Evolutionary conservation across 2,113 vertebrate species (phyloP).

Genomic region (Bufo gargarizans): DNA sequence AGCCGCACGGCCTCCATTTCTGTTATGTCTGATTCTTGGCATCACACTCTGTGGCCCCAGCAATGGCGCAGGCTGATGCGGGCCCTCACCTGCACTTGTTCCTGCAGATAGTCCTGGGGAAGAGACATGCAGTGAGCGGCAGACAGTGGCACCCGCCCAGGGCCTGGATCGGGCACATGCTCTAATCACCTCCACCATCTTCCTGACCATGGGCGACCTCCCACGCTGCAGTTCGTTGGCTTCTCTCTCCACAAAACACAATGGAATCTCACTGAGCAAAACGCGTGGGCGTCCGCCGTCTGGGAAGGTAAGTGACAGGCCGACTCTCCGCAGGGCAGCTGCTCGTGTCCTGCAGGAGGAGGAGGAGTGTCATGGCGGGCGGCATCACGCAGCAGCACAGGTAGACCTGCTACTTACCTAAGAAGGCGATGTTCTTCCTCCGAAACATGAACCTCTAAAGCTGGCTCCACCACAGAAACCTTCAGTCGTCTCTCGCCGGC

Average conservation of each 20-base stretch:
- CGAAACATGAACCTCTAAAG: conserved; percentile 83
- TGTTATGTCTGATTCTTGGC: too few species aligned
- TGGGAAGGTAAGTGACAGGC: conserved; percentile 84
- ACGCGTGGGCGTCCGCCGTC: conserved; percentile 69
- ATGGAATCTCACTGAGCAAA: conserved; percentile 84
- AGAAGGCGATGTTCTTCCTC: conserved; percentile 88
- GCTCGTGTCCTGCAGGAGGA: conserved; percentile 79
- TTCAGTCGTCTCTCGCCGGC: conserved; percentile 78
- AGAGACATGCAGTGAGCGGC: conserved; percentile 57
- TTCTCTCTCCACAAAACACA: conserved; percentile 92
- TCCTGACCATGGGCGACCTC: conserved; percentile 81
- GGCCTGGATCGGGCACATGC: background rate
- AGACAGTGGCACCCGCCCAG: conserved; percentile 41
- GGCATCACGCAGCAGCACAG: background rate
- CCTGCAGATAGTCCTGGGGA: conserved; percentile 88
- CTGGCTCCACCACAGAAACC: conserved; percentile 83
- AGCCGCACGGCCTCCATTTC: too few species aligned
- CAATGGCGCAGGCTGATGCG: background rate
- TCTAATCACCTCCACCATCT: conserved; percentile 85
- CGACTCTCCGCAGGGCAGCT: conserved; percentile 77
- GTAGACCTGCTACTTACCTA: conserved; percentile 70
- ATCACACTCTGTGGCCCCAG: too few species aligned
- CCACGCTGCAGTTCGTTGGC: conserved; percentile 85
- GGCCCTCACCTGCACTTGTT: conserved; percentile 87
- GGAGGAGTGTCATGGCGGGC: background rate